Percentiles rank a stretch among this genome's conserved stretches.
Evolutionary conservation across 2,113 vertebrate species (phyloP).

Genomic region (Heterochromis multidens): DNA sequence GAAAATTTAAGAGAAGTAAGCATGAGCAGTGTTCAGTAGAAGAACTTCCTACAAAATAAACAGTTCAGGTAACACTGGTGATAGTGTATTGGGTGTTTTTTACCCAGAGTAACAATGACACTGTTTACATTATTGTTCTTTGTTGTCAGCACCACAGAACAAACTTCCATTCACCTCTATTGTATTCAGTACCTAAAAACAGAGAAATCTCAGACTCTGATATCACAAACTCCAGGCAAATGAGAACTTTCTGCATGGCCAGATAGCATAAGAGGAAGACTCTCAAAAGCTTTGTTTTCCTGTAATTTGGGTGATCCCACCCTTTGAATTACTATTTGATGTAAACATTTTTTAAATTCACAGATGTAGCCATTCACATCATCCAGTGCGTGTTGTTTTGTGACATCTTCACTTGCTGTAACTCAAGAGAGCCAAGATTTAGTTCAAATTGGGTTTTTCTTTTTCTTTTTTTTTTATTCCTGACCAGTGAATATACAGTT

Average conservation of each 20-base stretch:
- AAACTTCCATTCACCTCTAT: neutral
- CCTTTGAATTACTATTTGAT: neutral
- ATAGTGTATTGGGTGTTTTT: neutral
- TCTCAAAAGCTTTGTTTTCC: neutral
- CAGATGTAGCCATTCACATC: constrained; percentile 1
- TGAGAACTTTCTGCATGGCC: neutral
- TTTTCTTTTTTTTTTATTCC: neutral
- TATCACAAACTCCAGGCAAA: neutral
- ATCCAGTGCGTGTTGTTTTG: neutral
- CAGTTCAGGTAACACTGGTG: neutral
- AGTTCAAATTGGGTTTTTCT: neutral
- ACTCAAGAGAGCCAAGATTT: neutral
- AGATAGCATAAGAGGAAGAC: neutral
- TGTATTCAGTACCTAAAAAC: neutral
- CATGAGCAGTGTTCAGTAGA: neutral
- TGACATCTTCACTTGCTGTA: neutral
- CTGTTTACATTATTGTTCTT: neutral
- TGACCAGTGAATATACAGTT: neutral
- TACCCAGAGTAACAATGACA: neutral
- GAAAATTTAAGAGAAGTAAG: neutral
- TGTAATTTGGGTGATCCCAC: neutral
- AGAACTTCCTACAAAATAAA: neutral
- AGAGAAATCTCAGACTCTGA: neutral
- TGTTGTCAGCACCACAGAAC: neutral
- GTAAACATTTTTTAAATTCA: neutral